Percentiles rank a stretch among this genome's conserved stretches.
phyloP scores from a whole-genome alignment of 2,888 invertebrate genomes.

The Dinocampus coccinellae region DNA sequence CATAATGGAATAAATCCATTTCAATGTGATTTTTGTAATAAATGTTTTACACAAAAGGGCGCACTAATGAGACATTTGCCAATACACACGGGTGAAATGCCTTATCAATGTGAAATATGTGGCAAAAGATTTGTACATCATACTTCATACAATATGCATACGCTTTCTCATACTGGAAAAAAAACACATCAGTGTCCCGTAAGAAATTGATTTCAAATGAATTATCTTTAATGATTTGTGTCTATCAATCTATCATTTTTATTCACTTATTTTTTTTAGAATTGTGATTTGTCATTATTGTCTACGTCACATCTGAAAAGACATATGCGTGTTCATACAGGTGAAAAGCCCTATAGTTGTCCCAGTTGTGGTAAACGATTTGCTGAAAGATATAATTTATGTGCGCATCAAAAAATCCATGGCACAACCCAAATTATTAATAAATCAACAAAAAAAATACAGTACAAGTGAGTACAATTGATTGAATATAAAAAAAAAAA shows the following conservation, averaged over 20 bases:
- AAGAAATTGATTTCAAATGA: constrained; percentile 38
- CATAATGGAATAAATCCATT: constrained; percentile 75
- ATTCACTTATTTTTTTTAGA: constrained; percentile 40
- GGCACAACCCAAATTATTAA: constrained; percentile 48
- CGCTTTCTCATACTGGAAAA: constrained; percentile 72
- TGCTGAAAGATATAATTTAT: constrained; percentile 66
- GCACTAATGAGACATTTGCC: constrained; percentile 75
- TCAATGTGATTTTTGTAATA: constrained; percentile 74
- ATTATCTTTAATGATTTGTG: constrained; percentile 33
- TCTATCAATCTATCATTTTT: neutral
- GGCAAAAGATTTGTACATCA: constrained; percentile 79
- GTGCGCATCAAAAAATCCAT: constrained; percentile 64
- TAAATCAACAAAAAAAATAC: constrained; percentile 44
- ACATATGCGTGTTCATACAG: constrained; percentile 77
- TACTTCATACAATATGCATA: constrained; percentile 80
- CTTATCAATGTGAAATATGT: constrained; percentile 76
- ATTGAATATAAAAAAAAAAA: too few relatives aligned
- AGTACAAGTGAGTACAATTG: constrained; percentile 51
- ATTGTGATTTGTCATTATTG: constrained; percentile 75
- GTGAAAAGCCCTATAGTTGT: constrained; percentile 69
- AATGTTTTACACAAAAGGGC: constrained; percentile 75
- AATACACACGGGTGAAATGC: constrained; percentile 75
- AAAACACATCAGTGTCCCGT: constrained; percentile 60
- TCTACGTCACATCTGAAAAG: constrained; percentile 78
- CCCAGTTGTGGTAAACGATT: constrained; percentile 55